These are phyloP conservation scores for Nomada goodeniana DNA, from an alignment of 2,888 invertebrate species.

Conservation along the genomic window DNA sequence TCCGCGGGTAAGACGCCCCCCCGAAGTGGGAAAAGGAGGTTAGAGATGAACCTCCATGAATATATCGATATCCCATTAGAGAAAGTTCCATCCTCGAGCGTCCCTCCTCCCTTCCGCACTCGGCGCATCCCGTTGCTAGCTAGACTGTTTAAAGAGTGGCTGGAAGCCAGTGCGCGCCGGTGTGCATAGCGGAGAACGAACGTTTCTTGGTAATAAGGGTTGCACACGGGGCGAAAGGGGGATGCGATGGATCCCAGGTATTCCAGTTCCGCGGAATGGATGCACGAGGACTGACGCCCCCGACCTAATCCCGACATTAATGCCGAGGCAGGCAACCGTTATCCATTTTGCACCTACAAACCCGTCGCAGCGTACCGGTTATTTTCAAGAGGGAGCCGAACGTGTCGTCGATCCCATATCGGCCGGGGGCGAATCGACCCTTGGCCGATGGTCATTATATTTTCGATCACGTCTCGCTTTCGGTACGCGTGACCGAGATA, in stretches of 20 bases:
- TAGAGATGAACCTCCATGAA: conserved; percentile 78
- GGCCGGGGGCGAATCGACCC: conserved; percentile 29
- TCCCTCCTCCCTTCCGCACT: conserved; percentile 27
- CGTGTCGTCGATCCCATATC: conserved; percentile 44
- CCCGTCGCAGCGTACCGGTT: conserved; percentile 22
- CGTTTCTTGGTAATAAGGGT: neutral
- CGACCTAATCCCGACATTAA: conserved; percentile 78
- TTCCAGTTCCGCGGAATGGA: conserved; percentile 58
- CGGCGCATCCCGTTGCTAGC: conserved; percentile 38
- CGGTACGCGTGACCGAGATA: conserved; percentile 10
- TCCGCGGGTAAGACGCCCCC: conserved; percentile 43
- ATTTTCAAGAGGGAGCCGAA: conserved; percentile 28
- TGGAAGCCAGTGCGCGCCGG: conserved; percentile 57
- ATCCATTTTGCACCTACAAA: conserved; percentile 69
- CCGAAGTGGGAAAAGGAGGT: conserved; percentile 70
- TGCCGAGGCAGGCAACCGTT: conserved; percentile 75
- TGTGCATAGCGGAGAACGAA: conserved; percentile 9
- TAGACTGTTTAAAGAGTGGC: conserved; percentile 78
- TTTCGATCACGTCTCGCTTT: conserved; percentile 59
- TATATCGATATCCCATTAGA: conserved; percentile 82
- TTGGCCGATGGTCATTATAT: conserved; percentile 47
- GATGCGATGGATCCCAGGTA: conserved; percentile 49
- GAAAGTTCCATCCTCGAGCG: conserved; percentile 41
- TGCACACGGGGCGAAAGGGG: conserved; percentile 22
- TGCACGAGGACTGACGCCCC: conserved; percentile 61